Evolutionary conservation across 2,888 invertebrate genomes (phyloP).

Genomic region (Drosophila macrothrix): DNA sequence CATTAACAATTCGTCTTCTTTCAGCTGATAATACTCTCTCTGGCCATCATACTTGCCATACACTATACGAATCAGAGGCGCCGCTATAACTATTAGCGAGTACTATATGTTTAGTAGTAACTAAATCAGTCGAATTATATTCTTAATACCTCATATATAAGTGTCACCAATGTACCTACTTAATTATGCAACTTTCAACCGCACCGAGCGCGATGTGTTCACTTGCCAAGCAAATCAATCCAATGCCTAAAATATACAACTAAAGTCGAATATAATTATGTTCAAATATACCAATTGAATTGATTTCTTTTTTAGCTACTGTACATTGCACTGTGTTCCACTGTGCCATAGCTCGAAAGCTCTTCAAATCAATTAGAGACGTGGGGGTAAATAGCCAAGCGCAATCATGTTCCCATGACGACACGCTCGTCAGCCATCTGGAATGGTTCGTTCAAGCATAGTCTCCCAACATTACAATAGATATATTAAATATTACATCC

Average conservation of each 20-base stretch:
- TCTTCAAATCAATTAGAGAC: constrained; percentile 62
- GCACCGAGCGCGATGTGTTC: constrained; percentile 36
- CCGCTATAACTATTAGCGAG: constrained; percentile 75
- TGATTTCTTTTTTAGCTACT: constrained; percentile 1
- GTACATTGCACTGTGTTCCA: constrained; percentile 16
- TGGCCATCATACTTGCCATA: constrained; percentile 76
- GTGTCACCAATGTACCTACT: constrained; percentile 70
- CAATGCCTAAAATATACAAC: constrained; percentile 51
- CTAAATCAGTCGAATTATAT: constrained; percentile 29
- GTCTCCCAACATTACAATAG: constrained; percentile 2
- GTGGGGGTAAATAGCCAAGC: constrained; percentile 32
- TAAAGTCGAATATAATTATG: constrained; percentile 35
- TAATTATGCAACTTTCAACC: constrained; percentile 26
- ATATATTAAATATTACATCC: background rate
- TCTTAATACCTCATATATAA: constrained; percentile 46
- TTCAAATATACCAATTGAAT: background rate
- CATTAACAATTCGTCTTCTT: constrained; percentile 21
- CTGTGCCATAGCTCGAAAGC: constrained; percentile 44
- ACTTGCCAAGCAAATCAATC: constrained; percentile 72
- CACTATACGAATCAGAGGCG: constrained; percentile 80
- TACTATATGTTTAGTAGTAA: constrained; percentile 24
- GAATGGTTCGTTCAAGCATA: constrained; percentile 11
- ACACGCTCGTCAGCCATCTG: constrained; percentile 25
- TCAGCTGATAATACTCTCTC: constrained; percentile 67
- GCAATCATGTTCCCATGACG: constrained; percentile 47